phyloP scores from a whole-genome alignment of 2,113 vertebrate species.

The Reinhardtius hippoglossoides region DNA sequence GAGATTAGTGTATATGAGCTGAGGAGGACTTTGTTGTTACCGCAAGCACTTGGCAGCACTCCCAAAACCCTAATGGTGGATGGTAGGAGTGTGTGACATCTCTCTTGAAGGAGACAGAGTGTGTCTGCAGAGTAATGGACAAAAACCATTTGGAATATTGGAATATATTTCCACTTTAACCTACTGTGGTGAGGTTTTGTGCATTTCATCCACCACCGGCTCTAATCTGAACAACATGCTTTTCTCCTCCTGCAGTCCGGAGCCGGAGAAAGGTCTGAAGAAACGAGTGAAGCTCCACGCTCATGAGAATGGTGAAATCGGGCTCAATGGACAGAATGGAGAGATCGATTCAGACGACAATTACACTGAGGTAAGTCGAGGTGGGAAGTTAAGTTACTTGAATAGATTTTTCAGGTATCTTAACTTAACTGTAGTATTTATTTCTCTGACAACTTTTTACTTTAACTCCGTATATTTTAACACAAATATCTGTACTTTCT shows the following conservation, averaged over 20 bases:
- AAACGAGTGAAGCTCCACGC: slow-evolving; percentile 89
- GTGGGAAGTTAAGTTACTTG: too few species aligned
- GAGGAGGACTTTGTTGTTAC: slow-evolving; percentile 38
- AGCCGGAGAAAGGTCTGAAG: slow-evolving; percentile 90
- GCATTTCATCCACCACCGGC: background rate
- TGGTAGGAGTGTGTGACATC: slow-evolving; percentile 4
- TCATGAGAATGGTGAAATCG: slow-evolving; percentile 85
- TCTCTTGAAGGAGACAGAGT: background rate
- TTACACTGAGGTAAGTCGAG: slow-evolving; percentile 81
- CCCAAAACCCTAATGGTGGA: slow-evolving; percentile 45
- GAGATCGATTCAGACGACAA: slow-evolving; percentile 88
- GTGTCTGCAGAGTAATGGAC: background rate
- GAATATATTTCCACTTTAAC: background rate
- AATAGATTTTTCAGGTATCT: too few species aligned
- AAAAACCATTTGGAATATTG: background rate
- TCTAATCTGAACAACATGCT: background rate
- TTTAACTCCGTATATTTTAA: too few species aligned
- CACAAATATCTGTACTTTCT: too few species aligned
- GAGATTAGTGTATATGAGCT: slow-evolving; percentile 27
- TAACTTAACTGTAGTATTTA: too few species aligned
- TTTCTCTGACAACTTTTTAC: too few species aligned
- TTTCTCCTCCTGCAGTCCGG: slow-evolving; percentile 81
- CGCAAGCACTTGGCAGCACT: slow-evolving; percentile 38
- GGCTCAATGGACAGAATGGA: slow-evolving; percentile 84
- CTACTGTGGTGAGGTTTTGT: background rate